These are phyloP conservation scores for Brachionus koreanus DNA, from an alignment of 1,140 invertebrate genomes.

Conservation along the genomic window DNA sequence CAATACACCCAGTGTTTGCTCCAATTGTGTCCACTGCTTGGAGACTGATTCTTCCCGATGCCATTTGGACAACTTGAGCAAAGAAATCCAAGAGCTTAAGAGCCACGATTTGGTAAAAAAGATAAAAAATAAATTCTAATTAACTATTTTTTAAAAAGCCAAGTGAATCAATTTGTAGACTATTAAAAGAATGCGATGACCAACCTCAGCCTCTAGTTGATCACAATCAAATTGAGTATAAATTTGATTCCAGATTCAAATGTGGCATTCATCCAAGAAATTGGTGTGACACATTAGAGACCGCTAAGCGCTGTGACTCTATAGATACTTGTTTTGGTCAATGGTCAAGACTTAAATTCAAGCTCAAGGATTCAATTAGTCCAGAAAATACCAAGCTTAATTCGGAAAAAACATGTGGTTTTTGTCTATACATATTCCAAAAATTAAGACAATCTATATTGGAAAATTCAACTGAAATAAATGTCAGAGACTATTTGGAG, in stretches of 20 bases:
- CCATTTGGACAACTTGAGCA: background rate
- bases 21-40: slow-evolving; percentile 25
- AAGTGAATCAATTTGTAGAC: background rate
- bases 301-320: slow-evolving; percentile 12
- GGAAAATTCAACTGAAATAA: slow-evolving; percentile 34
- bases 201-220: background rate
- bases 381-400: background rate
- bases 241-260: slow-evolving; percentile 9
- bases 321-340: background rate
- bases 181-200: background rate
- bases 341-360: slow-evolving; percentile 20
- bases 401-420: slow-evolving; percentile 22
- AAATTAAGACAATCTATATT: background rate
- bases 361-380: background rate
- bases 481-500: slow-evolving; percentile 29
- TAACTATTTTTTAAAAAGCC: background rate
- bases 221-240: background rate
- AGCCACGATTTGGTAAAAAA: background rate
- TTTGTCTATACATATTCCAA: slow-evolving; percentile 27
- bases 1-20: background rate
- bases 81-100: background rate
- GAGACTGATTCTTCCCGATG: background rate
- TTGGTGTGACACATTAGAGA: slow-evolving; percentile 23
- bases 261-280: slow-evolving; percentile 27
- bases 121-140: background rate